Evolutionary conservation across 1,140 invertebrate species (phyloP).

Genomic region (Zophobas morio): DNA sequence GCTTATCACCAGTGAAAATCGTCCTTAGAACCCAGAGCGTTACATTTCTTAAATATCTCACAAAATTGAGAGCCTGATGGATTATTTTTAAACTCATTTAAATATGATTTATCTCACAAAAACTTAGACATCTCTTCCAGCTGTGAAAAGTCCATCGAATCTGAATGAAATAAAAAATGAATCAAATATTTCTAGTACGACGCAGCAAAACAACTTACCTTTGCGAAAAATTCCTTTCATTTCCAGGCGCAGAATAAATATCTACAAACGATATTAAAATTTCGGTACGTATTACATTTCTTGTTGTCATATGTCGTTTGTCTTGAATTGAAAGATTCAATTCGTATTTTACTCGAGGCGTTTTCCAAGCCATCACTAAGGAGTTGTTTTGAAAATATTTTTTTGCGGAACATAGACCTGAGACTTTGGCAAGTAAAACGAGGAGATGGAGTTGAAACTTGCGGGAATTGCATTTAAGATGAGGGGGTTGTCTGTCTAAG

Average conservation of each 20-base stretch:
- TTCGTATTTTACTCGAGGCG: not conserved
- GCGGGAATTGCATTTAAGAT: too few species aligned
- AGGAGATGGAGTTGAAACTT: too few species aligned
- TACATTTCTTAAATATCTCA: constrained; percentile 34
- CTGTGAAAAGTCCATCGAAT: too few species aligned
- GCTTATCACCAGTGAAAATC: constrained; percentile 46
- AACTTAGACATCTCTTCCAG: not conserved
- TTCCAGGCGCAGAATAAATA: too few species aligned
- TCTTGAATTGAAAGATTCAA: not conserved
- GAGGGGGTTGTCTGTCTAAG: too few species aligned
- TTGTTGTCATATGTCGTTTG: not conserved
- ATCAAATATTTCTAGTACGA: not conserved
- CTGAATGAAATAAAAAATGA: not conserved
- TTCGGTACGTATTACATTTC: too few species aligned
- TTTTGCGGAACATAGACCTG: not conserved
- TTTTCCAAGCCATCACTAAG: too few species aligned
- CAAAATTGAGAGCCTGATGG: not conserved
- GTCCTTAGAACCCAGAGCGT: constrained; percentile 24
- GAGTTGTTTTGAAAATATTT: too few species aligned
- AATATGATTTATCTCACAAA: constrained; percentile 18
- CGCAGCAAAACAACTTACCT: too few species aligned
- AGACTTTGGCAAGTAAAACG: not conserved
- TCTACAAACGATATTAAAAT: too few species aligned
- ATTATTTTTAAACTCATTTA: constrained; percentile 12
- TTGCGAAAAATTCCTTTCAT: too few species aligned